Base-by-base conservation (phyloP, 1,140 invertebrate species). In the Aphelenchoides besseyi region DNA sequence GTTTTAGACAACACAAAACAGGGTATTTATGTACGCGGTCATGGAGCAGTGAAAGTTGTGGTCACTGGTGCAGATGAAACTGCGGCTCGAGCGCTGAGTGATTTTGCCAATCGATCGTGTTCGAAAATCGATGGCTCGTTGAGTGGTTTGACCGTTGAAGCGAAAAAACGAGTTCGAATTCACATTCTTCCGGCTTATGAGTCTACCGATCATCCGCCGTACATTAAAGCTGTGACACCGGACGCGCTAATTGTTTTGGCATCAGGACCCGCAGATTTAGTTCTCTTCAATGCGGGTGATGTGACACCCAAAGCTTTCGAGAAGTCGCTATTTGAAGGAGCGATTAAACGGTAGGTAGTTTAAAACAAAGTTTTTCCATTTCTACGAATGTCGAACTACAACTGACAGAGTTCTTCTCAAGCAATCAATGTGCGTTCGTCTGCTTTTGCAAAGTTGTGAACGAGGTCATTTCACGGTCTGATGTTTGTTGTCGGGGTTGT, bases 221-320 rank as follows among this genome's bases (percentile, higher is more conserved):
- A 80, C 36, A 54, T 79, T 18, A 57, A 57, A 30, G 59, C 57
- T 37, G 33, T 68, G 12, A 37, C 30, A n/a, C 79, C 77, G n/a
- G 80, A 82, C 64, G 78, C 70, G 3, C 30, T 79, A n/a, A 37
- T 79, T 33, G 52, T 82, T 29, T 76, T 80, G 53, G 72, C 59
- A 12, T 35, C 66, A 32, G 82, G 82, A 29, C 37, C 71, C 12
- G 59, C 78, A 8, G 55, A 75, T 36, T 77, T 78, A n/a, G 28
- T 83, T 16, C 63, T 82, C 9, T 83, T 78, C 71, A 83, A 68
- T 71, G 70, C 77, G 0, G 76, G 70, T 8, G 76, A 82, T 29
- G 73, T 69, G 48, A 72, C 76, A 41, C 82, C 82, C 9, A 68
- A 70, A 57, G 66, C 74, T 2, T 83, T 84, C 68, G 59, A 84